A percentile compares a stretch with the other conserved stretches of the same genome.
Conservation (phyloP, 1,140 invertebrate species). For the Monochamus saltuarius region DNA sequence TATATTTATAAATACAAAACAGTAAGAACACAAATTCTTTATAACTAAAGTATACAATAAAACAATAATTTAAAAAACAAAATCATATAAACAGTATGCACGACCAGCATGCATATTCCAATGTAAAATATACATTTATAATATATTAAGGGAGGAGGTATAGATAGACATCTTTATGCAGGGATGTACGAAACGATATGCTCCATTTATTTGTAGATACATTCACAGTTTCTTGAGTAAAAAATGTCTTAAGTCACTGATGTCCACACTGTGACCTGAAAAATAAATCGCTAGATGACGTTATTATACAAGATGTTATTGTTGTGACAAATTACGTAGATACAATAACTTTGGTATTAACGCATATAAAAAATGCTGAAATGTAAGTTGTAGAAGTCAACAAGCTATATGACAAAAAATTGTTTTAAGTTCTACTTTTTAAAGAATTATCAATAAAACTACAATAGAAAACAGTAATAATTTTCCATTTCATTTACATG, state of each 20-base stretch:
- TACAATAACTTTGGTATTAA: too few species aligned
- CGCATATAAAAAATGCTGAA: too few species aligned
- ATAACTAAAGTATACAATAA: slow-evolving; percentile 30
- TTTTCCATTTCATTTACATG: too few species aligned
- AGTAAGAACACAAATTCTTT: slow-evolving; percentile 32
- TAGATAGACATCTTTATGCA: slow-evolving; percentile 24
- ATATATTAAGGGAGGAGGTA: slow-evolving; percentile 30
- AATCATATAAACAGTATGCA: slow-evolving; percentile 26
- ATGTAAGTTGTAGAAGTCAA: too few species aligned
- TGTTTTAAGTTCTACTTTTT: too few species aligned
- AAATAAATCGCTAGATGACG: slow-evolving; percentile 9
- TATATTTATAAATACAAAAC: slow-evolving; percentile 36
- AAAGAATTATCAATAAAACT: too few species aligned
- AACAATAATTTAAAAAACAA: slow-evolving; percentile 27
- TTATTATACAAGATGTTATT: too few species aligned
- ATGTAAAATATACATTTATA: slow-evolving; percentile 36
- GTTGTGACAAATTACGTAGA: too few species aligned
- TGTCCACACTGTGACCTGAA: slow-evolving; percentile 46
- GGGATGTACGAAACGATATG: slow-evolving; percentile 29
- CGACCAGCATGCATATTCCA: slow-evolving; percentile 45
- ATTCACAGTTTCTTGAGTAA: slow-evolving; percentile 43
- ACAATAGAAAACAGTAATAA: too few species aligned
- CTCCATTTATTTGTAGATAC: slow-evolving; percentile 32
- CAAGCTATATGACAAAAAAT: too few species aligned
- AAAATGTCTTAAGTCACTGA: slow-evolving; percentile 41